phyloP scores from a whole-genome alignment of 2,888 invertebrate species.

The Corbicula japonica region DNA sequence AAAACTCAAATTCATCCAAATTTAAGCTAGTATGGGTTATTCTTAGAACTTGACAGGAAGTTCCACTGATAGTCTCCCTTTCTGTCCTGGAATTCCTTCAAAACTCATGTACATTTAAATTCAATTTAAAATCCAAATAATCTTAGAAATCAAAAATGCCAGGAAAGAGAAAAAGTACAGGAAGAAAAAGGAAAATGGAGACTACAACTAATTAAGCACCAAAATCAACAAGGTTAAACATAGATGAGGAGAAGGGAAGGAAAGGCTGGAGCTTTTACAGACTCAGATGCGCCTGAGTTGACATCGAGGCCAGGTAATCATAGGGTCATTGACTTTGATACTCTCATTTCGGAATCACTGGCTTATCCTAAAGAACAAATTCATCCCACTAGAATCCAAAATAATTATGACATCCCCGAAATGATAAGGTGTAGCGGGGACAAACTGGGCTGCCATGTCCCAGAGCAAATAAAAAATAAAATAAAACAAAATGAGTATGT shows the following conservation, averaged over 20 bases:
- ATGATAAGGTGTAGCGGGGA: constrained; percentile 20
- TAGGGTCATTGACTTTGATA: constrained; percentile 6
- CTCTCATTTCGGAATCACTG: neutral
- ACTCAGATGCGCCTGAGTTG: too few relatives aligned
- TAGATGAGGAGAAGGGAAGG: neutral
- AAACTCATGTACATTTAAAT: too few relatives aligned
- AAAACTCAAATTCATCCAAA: too few relatives aligned
- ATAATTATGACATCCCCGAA: constrained; percentile 1
- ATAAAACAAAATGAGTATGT: constrained; percentile 23
- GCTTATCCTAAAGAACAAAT: neutral
- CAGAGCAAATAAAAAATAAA: constrained; percentile 16
- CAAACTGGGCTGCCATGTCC: constrained; percentile 22
- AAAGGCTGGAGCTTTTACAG: too few relatives aligned
- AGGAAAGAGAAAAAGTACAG: neutral
- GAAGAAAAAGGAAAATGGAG: neutral
- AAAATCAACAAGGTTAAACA: neutral
- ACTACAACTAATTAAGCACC: neutral
- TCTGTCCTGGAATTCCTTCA: too few relatives aligned
- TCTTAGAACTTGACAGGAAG: too few relatives aligned
- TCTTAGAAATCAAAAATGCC: constrained; percentile 5
- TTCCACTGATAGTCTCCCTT: too few relatives aligned
- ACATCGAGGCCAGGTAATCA: neutral
- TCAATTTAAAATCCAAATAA: too few relatives aligned
- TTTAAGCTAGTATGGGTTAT: too few relatives aligned
- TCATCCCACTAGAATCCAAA: neutral